These are phyloP conservation scores for Agriotes lineatus DNA, from an alignment of 2,888 invertebrate species.

Conservation along the genomic window DNA sequence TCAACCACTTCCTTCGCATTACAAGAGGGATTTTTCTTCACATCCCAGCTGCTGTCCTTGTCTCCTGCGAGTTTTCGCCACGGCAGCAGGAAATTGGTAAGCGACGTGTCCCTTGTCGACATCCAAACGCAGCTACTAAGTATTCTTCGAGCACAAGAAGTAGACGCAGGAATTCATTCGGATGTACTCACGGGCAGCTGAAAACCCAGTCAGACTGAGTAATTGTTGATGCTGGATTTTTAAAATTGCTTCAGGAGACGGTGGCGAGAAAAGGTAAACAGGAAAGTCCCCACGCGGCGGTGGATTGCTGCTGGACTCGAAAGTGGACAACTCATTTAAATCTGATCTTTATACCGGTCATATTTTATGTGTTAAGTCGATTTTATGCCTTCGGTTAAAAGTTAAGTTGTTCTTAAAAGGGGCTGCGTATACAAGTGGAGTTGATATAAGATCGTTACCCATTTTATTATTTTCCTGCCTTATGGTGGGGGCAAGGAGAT, in stretches of 20 bases:
- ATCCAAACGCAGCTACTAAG: constrained; percentile 19
- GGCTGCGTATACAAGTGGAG: background rate
- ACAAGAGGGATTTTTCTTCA: constrained; percentile 13
- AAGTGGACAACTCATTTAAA: constrained; percentile 16
- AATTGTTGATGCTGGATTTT: background rate
- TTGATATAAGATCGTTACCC: too few species aligned
- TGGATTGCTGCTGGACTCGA: too few species aligned
- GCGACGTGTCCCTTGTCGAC: constrained; percentile 30
- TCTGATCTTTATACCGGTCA: constrained; percentile 11
- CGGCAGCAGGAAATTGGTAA: constrained; percentile 20
- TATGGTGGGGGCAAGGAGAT: too few species aligned
- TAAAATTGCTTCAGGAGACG: too few species aligned
- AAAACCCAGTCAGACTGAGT: background rate
- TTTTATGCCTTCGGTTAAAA: constrained; percentile 16
- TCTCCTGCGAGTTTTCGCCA: constrained; percentile 8
- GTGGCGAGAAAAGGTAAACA: too few species aligned
- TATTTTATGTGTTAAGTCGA: constrained; percentile 10
- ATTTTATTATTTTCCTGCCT: too few species aligned
- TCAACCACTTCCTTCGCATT: constrained; percentile 24
- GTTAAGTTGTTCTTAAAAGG: constrained; percentile 8
- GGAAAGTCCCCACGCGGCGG: background rate
- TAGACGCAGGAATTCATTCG: constrained; percentile 33
- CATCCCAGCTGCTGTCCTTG: constrained; percentile 19
- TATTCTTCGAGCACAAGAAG: constrained; percentile 29
- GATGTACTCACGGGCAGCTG: too few species aligned